Evolutionary conservation across 2,797 vertebrate genomes (phyloP), one percentile per base, ranked within the genome.

Genomic region (Mustela erminea): DNA sequence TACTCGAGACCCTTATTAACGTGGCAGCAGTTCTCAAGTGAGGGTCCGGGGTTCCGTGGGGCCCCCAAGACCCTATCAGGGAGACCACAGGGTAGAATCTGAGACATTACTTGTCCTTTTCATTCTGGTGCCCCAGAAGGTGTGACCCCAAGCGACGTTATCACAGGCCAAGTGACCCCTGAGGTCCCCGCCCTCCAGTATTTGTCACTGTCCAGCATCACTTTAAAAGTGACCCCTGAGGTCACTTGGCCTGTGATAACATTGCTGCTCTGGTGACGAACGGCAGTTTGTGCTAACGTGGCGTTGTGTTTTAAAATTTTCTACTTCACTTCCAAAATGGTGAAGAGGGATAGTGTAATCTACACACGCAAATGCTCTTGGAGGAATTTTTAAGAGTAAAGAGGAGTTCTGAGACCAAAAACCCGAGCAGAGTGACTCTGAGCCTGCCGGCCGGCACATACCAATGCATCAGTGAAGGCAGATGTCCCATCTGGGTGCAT

Each of bases 241-340:
- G 49, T 49, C 49, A 49, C 14, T 1, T 7, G 11, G 17, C 6
- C 1, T 4, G 49, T 1, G 49, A 25, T n/a, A 32, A 60, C 5
- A 11, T 17, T 56, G 14, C n/a, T 25, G 10, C 17, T 15, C 12
- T 72, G 35, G 77, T 27, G 87, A 41, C 23, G 8, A 2, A n/a
- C 7, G 9, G 58, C 70, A 58, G 2, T 68, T 46, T 56, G 11
- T 68, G 72, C 32, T 58, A 20, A 60, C 14, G 14, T 29, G 14
- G 35, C 58, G 11, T 41, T 10, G 13, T 82, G 43, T 78, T 85
- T 54, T 62, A 49, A n/a, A 75, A 20, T 78, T 77, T 70, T 85
- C 38, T 72, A n/a, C 84, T 90, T 90, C 72, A 25, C 62, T 68
- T 95, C 92, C 41, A 80, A 96, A 46, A 38, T 23, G 70, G n/a